A percentile compares a stretch with the other conserved stretches of the same genome.
Evolutionary conservation across 1,140 invertebrate genomes (phyloP).

Genomic region (Bombus sibiricus): DNA sequence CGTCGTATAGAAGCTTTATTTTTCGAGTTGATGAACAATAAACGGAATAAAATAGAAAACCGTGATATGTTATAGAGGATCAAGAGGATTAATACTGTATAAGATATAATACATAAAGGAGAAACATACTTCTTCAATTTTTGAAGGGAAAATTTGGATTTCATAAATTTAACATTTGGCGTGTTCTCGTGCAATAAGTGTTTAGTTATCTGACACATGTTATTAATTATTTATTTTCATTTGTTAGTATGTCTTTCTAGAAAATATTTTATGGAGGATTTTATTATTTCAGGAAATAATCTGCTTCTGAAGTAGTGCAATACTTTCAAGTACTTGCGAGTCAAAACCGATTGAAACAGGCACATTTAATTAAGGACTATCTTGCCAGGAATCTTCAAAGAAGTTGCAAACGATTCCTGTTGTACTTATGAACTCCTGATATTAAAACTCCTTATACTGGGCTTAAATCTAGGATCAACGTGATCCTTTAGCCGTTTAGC

Average conservation of each 20-base stretch:
- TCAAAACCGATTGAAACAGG: background rate
- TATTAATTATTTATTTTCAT: background rate
- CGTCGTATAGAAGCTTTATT: background rate
- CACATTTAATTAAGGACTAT: background rate
- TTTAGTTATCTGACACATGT: background rate
- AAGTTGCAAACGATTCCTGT: slow-evolving; percentile 1
- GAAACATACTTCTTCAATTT: background rate
- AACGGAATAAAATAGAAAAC: background rate
- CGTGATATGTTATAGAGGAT: background rate
- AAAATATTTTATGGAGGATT: too few relatives aligned
- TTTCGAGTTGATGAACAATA: background rate
- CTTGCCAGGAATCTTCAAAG: slow-evolving; percentile 23
- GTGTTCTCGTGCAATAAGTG: background rate
- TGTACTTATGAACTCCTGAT: slow-evolving; percentile 69
- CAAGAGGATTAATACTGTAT: background rate
- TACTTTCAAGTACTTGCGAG: too few relatives aligned
- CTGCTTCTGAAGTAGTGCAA: too few relatives aligned
- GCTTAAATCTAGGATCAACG: slow-evolving; percentile 72
- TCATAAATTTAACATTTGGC: background rate
- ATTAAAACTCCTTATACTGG: slow-evolving; percentile 71
- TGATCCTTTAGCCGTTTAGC: slow-evolving; percentile 42
- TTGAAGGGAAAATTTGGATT: background rate
- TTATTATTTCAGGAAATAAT: too few relatives aligned
- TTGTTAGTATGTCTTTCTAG: background rate
- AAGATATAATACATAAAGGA: background rate